Evolutionary conservation across 2,797 vertebrate genomes (phyloP).

Genomic region (Tamandua tetradactyla): DNA sequence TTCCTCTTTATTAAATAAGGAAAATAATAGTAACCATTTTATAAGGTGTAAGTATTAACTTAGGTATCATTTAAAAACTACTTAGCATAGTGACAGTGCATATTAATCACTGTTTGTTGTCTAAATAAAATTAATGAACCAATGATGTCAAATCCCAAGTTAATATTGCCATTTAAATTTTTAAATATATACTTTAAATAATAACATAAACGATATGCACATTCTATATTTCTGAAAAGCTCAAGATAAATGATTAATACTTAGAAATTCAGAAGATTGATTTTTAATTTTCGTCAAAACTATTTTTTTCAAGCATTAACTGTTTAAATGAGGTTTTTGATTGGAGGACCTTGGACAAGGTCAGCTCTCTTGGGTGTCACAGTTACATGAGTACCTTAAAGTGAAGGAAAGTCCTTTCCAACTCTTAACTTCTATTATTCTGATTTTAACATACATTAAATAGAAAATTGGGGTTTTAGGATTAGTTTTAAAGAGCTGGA

Average conservation of each 20-base stretch:
- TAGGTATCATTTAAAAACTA: neutral
- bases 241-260: neutral
- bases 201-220: neutral
- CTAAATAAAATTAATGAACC: neutral
- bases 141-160: neutral
- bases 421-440: neutral
- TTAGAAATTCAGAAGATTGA: neutral
- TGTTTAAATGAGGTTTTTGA: neutral
- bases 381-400: neutral
- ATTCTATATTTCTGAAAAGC: neutral
- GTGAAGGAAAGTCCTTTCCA: neutral
- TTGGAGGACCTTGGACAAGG: accelerated
- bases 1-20: neutral
- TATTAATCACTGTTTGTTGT: neutral
- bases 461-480: neutral
- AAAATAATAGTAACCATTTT: neutral
- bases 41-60: neutral
- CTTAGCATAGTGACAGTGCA: neutral
- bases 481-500: neutral
- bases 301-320: neutral
- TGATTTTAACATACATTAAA: neutral
- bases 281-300: neutral
- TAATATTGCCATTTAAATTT: constrained; percentile 15
- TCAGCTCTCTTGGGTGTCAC: neutral
- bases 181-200: neutral